phyloP scores from a whole-genome alignment of 1,140 invertebrate species.

The Drosophila sucinea region DNA sequence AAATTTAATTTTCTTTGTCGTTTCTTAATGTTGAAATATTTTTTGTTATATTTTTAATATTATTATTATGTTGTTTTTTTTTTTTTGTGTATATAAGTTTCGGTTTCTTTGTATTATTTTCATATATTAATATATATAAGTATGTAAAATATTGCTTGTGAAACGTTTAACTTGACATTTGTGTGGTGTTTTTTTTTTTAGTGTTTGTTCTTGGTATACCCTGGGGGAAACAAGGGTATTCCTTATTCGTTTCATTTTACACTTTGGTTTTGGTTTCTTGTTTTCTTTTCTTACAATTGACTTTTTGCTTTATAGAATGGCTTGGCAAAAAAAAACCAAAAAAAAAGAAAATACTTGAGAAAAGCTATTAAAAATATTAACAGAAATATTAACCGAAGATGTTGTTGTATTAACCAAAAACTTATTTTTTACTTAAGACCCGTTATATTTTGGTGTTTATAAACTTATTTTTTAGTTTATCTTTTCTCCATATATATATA shows the following conservation, averaged over 20 bases:
- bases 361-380: background rate
- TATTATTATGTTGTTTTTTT: conserved; percentile 36
- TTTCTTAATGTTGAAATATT: conserved; percentile 63
- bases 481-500: conserved; percentile 5
- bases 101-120: conserved; percentile 37
- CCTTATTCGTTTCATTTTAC: background rate
- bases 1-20: conserved; percentile 47
- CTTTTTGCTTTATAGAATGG: conserved; percentile 31
- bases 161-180: conserved; percentile 78
- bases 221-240: background rate
- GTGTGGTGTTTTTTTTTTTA: conserved; percentile 27
- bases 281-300: conserved; percentile 57
- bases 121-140: conserved; percentile 46
- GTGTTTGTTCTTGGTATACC: background rate
- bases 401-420: conserved; percentile 1
- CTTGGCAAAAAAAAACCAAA: conserved; percentile 2
- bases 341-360: background rate
- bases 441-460: conserved; percentile 67
- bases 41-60: conserved; percentile 70
- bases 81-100: conserved; percentile 44
- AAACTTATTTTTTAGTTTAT: conserved; percentile 64
- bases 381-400: background rate
- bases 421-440: conserved; percentile 68
- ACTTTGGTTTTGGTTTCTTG: background rate
- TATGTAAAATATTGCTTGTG: conserved; percentile 80